These are phyloP conservation scores for Drosophila biarmipes DNA, from an alignment of 1,140 invertebrate genomes.

Conservation along the genomic window DNA sequence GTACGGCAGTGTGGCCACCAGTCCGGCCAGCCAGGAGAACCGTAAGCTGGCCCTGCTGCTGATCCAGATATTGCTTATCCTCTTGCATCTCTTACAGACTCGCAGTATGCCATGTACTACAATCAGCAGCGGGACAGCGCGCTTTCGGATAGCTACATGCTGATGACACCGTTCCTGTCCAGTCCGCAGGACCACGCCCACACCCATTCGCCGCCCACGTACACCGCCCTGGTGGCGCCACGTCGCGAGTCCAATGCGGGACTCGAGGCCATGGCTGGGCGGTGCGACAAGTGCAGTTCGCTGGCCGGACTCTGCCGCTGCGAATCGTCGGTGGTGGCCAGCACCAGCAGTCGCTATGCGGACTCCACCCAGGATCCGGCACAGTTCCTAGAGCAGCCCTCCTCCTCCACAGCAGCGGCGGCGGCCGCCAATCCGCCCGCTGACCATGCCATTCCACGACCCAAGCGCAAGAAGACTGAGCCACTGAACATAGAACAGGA, in stretches of 20 bases:
- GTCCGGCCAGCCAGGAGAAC: conserved; percentile 32
- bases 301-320: conserved; percentile 42
- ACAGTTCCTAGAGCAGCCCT: conserved; percentile 59
- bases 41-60: conserved; percentile 31
- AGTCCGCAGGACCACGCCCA: conserved; percentile 29
- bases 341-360: conserved; percentile 18
- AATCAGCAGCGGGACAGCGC: conserved; percentile 31
- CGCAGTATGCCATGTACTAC: conserved; percentile 35
- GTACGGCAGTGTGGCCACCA: conserved; percentile 39
- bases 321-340: conserved; percentile 13
- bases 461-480: conserved; percentile 70
- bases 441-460: conserved; percentile 44
- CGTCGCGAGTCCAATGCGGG: conserved; percentile 28
- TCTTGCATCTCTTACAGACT: conserved; percentile 17
- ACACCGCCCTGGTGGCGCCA: conserved; percentile 33
- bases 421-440: conserved; percentile 23
- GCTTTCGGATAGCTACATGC: conserved; percentile 48
- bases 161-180: conserved; percentile 45
- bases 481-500: conserved; percentile 23
- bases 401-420: conserved; percentile 51
- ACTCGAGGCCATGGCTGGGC: not conserved
- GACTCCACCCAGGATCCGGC: conserved; percentile 49
- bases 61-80: not conserved
- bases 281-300: conserved; percentile 55
- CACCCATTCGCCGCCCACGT: conserved; percentile 13